Evolutionary conservation across 2,797 vertebrate genomes (phyloP).

Genomic region (Pseudotriccus pelzelni): DNA sequence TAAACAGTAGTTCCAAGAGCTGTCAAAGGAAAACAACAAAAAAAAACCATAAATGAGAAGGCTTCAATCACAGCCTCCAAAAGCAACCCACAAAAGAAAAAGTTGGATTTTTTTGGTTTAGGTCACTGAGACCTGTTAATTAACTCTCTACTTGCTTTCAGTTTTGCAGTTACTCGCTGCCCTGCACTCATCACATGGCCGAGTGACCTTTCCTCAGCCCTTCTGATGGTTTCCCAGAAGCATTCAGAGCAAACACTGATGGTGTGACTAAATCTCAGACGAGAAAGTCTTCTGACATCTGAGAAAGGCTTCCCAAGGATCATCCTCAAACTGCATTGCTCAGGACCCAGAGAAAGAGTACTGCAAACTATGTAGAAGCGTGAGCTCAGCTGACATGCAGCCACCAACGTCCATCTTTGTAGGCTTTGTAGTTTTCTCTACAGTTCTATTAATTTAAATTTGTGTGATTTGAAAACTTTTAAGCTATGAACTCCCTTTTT

Average conservation of each 20-base stretch:
- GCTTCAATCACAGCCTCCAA: background rate
- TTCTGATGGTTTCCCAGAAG: background rate
- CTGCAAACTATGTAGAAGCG: accelerated
- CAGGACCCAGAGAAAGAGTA: background rate
- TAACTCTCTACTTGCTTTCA: background rate
- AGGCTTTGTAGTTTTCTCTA: background rate
- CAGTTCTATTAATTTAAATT: background rate
- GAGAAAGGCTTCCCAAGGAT: background rate
- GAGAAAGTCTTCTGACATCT: background rate
- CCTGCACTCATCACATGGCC: accelerated
- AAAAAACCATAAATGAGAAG: background rate
- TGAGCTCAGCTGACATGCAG: background rate
- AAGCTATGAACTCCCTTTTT: background rate
- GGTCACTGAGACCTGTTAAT: background rate
- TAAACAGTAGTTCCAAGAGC: background rate
- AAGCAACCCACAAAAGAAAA: background rate
- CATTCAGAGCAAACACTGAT: background rate
- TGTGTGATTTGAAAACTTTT: background rate
- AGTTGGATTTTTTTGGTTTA: background rate
- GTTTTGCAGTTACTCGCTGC: background rate
- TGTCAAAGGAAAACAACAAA: background rate
- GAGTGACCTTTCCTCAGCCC: background rate
- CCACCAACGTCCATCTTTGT: background rate
- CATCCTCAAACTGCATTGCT: accelerated
- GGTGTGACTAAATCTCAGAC: background rate